Conservation (phyloP, 2,797 vertebrate genomes). For the Spatula versicolor region DNA sequence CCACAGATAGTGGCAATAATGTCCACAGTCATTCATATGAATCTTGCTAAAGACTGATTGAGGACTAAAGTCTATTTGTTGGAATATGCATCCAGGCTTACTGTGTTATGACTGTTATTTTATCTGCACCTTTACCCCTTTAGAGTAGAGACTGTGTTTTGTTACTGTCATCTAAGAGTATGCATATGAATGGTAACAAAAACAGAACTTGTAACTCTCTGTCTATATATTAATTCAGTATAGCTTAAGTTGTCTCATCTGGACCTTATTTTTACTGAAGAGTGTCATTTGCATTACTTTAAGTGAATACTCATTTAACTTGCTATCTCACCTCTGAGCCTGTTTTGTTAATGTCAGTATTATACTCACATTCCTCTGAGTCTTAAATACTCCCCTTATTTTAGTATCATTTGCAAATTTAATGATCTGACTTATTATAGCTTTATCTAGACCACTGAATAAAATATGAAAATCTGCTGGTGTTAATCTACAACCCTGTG, state of each 20-base stretch:
- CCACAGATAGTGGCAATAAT: neutral
- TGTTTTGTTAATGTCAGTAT: conserved; percentile 65
- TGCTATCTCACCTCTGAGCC: conserved; percentile 55
- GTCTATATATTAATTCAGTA: conserved; percentile 43
- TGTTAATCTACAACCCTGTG: conserved; percentile 19
- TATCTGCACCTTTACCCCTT: neutral
- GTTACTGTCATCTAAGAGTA: neutral
- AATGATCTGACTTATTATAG: conserved; percentile 36
- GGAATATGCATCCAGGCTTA: neutral
- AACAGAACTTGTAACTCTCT: neutral
- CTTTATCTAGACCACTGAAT: conserved; percentile 53
- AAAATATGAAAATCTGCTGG: conserved; percentile 59
- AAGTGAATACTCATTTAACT: conserved; percentile 57
- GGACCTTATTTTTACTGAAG: conserved; percentile 66
- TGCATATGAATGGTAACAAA: neutral
- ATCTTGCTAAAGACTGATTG: neutral
- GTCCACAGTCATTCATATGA: neutral
- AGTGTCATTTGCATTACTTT: conserved; percentile 46
- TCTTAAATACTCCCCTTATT: conserved; percentile 55
- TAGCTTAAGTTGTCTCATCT: conserved; percentile 50
- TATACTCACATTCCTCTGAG: conserved; percentile 43
- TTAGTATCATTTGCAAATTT: conserved; percentile 57
- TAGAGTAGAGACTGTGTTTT: neutral
- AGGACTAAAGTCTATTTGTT: neutral
- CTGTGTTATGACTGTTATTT: neutral